Evolutionary conservation across 2,888 invertebrate genomes (phyloP), one percentile per base, ranked within the genome.

Genomic region (Himalopsyche kuldschensis): DNA sequence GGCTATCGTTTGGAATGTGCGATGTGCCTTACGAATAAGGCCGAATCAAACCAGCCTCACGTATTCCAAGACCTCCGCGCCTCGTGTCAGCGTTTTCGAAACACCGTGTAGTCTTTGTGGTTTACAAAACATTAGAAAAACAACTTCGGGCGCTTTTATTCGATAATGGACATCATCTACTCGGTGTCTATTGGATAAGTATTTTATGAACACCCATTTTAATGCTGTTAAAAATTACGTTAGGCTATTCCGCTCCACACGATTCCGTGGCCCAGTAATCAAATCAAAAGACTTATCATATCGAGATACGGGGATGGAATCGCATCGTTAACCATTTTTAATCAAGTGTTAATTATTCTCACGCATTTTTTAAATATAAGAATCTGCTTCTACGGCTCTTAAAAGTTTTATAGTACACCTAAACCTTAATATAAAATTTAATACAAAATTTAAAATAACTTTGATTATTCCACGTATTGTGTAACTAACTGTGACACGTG

Each of bases 111-210:
- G 69, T 30, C 15, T 69, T 69, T 69, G 69, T 69, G 69, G 69
- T 69, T 69, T 69, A 69, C 69, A 69, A 69, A 69, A 69, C 69
- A 79, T 77, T 77, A 77, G 77, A 35, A 46, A 41, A 77, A 32
- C 77, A 77, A 77, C 46, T 77, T 77, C 77, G 46, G 77, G 35
- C 77, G 32, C 77, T 41, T 77, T 24, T 41, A 77, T 77, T 69
- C 69, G 69, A 69, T 69, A 69, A 69, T 69, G 69, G 69, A 69
- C 69, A 30, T 69, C 69, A 11, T 69, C 69, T 69, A 69, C 69
- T 27, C 20, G 27, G 15, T 69, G 69, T 69, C 69, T 69, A 69
- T 69, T 69, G 69, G 69, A 69, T 69, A 69, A 69, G 69, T 69
- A 69, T 69, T 69, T 69, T 27, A 69, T 69, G 69, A 69, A 69